phyloP scores from a whole-genome alignment of 2,113 vertebrate genomes.

The Scomber japonicus region DNA sequence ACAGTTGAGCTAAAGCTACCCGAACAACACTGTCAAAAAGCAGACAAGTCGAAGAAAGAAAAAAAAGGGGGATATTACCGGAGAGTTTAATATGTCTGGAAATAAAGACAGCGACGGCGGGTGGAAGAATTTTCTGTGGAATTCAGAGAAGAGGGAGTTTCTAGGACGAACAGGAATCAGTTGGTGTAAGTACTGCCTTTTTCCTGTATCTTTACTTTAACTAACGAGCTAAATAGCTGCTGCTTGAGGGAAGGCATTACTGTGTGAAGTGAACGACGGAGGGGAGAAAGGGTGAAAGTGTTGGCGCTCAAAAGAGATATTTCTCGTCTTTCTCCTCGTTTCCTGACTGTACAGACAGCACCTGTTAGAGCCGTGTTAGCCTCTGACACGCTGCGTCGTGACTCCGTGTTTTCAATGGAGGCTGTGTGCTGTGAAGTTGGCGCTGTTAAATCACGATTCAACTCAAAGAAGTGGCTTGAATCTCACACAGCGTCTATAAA shows the following conservation, averaged over 20 bases:
- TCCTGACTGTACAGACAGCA: constrained; percentile 66
- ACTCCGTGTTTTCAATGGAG: constrained; percentile 73
- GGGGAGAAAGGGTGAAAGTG: background rate
- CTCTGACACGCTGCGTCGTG: constrained; percentile 71
- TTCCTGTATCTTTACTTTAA: background rate
- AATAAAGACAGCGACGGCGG: constrained; percentile 90
- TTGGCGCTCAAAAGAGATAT: background rate
- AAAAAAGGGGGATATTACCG: constrained; percentile 33
- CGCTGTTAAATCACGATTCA: background rate
- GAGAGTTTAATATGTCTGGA: constrained; percentile 85
- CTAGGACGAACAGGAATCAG: constrained; percentile 92
- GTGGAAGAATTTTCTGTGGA: constrained; percentile 94
- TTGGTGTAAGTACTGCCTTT: constrained; percentile 89
- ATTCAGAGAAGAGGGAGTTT: constrained; percentile 93
- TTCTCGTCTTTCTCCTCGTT: constrained; percentile 3
- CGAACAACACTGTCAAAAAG: background rate
- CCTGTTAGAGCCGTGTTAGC: constrained; percentile 79
- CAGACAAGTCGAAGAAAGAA: background rate
- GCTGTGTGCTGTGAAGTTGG: constrained; percentile 35
- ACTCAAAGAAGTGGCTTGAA: background rate
- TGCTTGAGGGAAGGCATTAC: background rate
- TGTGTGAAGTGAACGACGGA: background rate
- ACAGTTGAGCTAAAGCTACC: constrained; percentile 17
- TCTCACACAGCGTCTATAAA: too few species aligned
- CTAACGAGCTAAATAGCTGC: background rate